Evolutionary conservation across 2,113 vertebrate species (phyloP).

Genomic region (Apteryx owenii): DNA sequence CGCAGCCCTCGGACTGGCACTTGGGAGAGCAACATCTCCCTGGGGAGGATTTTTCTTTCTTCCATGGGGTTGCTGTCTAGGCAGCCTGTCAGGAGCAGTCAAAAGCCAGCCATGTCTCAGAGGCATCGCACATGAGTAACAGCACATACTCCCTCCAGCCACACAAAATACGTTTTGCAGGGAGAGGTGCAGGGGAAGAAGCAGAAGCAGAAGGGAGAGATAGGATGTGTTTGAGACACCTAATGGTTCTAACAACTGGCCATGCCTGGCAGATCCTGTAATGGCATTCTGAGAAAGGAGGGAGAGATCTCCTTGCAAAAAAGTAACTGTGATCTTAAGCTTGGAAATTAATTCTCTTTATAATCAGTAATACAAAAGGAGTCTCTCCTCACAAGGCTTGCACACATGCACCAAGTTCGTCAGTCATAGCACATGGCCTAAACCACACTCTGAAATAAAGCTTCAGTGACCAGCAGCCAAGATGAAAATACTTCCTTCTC

Average conservation of each 20-base stretch:
- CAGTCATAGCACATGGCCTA: rapidly evolving
- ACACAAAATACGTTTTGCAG: rapidly evolving
- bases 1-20: not conserved
- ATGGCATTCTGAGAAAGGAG: not conserved
- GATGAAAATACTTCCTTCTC: not conserved
- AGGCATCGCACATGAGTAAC: not conserved
- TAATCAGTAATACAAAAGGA: not conserved
- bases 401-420: not conserved
- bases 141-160: not conserved
- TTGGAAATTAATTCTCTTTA: not conserved
- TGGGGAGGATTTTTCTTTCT: not conserved
- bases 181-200: not conserved
- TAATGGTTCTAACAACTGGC: not conserved
- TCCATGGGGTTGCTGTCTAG: rapidly evolving
- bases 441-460: rapidly evolving
- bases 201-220: not conserved
- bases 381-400: not conserved
- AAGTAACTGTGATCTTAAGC: not conserved
- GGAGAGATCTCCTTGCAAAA: not conserved
- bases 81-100: not conserved
- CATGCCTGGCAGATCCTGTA: not conserved
- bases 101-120: rapidly evolving
- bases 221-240: not conserved
- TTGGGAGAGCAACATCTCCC: rapidly evolving
- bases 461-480: not conserved